Conservation (phyloP, 2,113 vertebrate species). For the Phrynosoma platyrhinos region DNA sequence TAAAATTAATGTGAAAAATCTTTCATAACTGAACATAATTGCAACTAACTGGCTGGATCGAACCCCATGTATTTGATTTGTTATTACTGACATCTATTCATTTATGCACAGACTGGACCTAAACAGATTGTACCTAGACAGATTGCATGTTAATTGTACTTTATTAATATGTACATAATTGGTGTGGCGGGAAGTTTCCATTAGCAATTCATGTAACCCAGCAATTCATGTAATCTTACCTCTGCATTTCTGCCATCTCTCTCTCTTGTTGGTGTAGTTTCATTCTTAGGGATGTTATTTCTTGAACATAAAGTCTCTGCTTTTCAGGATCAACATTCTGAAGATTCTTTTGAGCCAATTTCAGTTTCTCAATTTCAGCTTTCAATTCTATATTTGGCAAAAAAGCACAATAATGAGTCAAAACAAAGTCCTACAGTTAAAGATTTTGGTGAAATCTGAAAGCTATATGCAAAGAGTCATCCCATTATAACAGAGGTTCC, state of each 20-base stretch:
- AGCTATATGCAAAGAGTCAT: not conserved
- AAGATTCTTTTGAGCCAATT: slow-evolving; percentile 85
- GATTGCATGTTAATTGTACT: not conserved
- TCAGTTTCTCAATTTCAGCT: slow-evolving; percentile 94
- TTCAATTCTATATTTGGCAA: slow-evolving; percentile 85
- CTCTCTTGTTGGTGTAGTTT: slow-evolving; percentile 89
- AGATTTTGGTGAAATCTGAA: not conserved
- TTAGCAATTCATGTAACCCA: slow-evolving; percentile 8
- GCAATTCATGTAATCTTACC: slow-evolving; percentile 71
- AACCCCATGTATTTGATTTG: not conserved
- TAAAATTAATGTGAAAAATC: not conserved
- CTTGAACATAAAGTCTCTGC: slow-evolving; percentile 86
- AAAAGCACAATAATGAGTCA: not conserved
- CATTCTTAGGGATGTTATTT: slow-evolving; percentile 84
- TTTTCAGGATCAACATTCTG: slow-evolving; percentile 86
- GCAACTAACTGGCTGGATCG: not conserved
- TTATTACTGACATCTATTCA: not conserved
- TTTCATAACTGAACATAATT: not conserved
- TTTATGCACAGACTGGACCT: not conserved
- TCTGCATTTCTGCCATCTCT: slow-evolving; percentile 89
- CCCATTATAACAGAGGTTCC: not conserved
- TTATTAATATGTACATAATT: not conserved
- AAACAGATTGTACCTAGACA: not conserved
- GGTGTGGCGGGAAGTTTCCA: too few species aligned
- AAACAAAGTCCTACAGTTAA: not conserved